Base-by-base conservation (phyloP, 2,113 vertebrate species). In the Condylura cristata region DNA sequence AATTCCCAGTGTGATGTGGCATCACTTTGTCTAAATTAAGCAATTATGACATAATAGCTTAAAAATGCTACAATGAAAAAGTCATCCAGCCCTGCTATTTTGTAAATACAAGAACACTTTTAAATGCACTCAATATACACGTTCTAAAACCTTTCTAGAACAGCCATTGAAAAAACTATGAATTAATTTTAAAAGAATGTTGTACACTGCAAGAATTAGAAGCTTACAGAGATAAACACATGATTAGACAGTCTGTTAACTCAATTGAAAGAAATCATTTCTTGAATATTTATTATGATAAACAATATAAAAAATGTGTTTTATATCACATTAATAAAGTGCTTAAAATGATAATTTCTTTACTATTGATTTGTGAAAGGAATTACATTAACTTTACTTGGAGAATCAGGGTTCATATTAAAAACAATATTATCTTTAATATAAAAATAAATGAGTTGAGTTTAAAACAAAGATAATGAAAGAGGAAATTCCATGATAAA, bases 21-120 rank as follows among this genome's bases (percentile, higher is more conserved):
- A 83, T 93, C 95, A 91, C 79, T 96, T 97, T 96, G 79, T 92
- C 93, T 96, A 91, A 90, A 97, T 97, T 94, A 93, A 96, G 89
- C 61, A 91, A 85, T 94, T 96, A 93, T 97, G 95, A 95, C 60
- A 95, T 63, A 91, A 92, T 34, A 18, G 30, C 86, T 84, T 30
- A 94, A 85, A 71, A 96, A 96, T 75, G 74, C 30, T 74, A 51
- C 81, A 83, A n/a, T 84, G 71, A 91, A 81, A 81, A 86, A 95
- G 71, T 70, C 83, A 96, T 91, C 26, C 10, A 65, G 90, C 79
- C 48, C 48, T 66, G 76, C 75, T 96, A 81, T 68, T 96, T 84
- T 87, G 66, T 91, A 95, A 96, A 92, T 89, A 86, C 11, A 66
- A 22, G 20, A 95, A 83, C 24, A 86, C 46, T 91, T 95, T 90